phyloP scores from a whole-genome alignment of 2,888 invertebrate genomes.

The Catocala fraxini region DNA sequence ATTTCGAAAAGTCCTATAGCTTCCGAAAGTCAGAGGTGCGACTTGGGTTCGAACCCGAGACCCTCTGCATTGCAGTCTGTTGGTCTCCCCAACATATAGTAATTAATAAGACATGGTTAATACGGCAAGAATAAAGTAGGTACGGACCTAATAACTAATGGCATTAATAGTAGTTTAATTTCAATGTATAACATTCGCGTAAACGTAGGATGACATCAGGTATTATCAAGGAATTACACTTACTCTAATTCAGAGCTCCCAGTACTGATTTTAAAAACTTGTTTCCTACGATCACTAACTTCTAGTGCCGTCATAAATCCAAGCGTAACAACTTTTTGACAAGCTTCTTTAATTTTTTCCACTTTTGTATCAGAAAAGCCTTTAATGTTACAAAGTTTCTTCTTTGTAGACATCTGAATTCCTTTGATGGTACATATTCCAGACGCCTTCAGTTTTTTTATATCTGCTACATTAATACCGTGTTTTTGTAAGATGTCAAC shows the following conservation, averaged over 20 bases:
- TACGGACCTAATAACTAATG: too few species aligned
- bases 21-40: too few species aligned
- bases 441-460: conserved; percentile 91
- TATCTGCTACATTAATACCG: conserved; percentile 91
- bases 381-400: conserved; percentile 91
- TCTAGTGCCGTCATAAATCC: conserved; percentile 93
- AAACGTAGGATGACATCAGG: too few species aligned
- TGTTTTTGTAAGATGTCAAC: conserved; percentile 89
- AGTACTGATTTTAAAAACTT: conserved; percentile 91
- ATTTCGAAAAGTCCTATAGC: too few species aligned
- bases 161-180: too few species aligned
- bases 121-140: too few species aligned
- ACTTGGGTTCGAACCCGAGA: too few species aligned
- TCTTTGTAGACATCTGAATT: conserved; percentile 93
- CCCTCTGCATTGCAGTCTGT: too few species aligned
- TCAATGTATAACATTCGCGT: too few species aligned
- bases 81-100: too few species aligned
- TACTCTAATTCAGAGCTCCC: conserved; percentile 91
- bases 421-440: conserved; percentile 95
- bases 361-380: conserved; percentile 93
- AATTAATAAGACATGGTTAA: too few species aligned
- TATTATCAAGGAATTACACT: conserved; percentile 57
- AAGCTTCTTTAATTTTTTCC: conserved; percentile 93
- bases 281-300: conserved; percentile 91
- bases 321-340: conserved; percentile 88